Percentiles rank a stretch among this genome's conserved stretches.
phyloP scores from a whole-genome alignment of 1,140 invertebrate species.

The Pteromalus puparum region DNA sequence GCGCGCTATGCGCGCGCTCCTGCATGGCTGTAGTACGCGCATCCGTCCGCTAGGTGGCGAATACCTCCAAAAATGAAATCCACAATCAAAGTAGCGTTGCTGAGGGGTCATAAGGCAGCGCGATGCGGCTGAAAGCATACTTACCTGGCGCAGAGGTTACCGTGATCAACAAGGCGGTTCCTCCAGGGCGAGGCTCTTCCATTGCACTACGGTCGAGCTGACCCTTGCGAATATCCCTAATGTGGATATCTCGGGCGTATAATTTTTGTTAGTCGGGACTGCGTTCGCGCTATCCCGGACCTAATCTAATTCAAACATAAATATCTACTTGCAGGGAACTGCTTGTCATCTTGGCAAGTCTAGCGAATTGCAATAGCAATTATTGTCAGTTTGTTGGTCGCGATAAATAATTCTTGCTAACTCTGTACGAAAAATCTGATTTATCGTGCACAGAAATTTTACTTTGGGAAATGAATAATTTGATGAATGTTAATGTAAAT shows the following conservation, averaged over 20 bases:
- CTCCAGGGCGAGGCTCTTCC: constrained; percentile 77
- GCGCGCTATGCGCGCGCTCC: background rate
- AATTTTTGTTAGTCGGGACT: constrained; percentile 47
- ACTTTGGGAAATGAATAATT: no score
- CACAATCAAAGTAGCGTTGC: background rate
- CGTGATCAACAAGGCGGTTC: constrained; percentile 81
- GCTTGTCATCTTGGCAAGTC: no score
- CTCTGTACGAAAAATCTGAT: no score
- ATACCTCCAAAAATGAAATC: background rate
- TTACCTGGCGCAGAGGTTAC: constrained; percentile 81
- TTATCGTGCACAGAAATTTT: no score
- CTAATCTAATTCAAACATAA: constrained; percentile 25
- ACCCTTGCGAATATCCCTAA: constrained; percentile 82
- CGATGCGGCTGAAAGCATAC: constrained; percentile 66
- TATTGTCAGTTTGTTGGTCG: no score
- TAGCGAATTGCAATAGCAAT: no score
- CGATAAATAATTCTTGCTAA: no score
- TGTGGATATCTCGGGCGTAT: constrained; percentile 59
- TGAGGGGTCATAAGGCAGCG: constrained; percentile 37
- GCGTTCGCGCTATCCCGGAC: constrained; percentile 39
- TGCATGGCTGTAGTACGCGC: background rate
- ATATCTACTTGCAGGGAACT: no score
- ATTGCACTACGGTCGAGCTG: constrained; percentile 64
- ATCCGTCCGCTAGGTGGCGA: background rate
- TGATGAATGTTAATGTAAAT: no score